Evolutionary conservation across 2,113 vertebrate species (phyloP).

Genomic region (Muntiacus muntjak): DNA sequence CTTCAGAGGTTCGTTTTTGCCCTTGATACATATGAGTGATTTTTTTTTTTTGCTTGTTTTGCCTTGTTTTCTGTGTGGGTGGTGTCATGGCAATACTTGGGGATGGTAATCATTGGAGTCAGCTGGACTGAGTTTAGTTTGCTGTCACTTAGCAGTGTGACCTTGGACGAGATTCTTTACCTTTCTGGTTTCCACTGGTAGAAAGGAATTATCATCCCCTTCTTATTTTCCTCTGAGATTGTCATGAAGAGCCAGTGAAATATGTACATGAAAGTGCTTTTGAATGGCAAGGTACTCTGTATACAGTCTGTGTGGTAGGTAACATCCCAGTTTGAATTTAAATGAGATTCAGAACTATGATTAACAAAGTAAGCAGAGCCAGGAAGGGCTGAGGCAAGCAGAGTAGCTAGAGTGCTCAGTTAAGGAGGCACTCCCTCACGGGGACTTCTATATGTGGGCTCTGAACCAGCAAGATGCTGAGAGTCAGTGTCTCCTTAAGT

Average conservation of each 20-base stretch:
- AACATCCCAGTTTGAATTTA: neutral
- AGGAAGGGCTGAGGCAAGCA: neutral
- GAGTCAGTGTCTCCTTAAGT: neutral
- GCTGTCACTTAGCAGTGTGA: neutral
- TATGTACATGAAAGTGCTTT: neutral
- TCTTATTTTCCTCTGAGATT: neutral
- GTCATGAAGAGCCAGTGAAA: neutral
- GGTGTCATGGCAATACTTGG: neutral
- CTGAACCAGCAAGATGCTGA: neutral
- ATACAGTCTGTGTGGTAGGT: neutral
- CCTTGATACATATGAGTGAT: neutral
- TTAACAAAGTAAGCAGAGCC: neutral
- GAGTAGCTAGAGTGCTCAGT: neutral
- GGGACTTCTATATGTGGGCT: rapidly evolving
- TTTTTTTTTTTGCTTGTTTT: neutral
- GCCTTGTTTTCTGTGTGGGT: neutral
- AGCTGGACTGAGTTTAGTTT: neutral
- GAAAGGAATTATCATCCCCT: neutral
- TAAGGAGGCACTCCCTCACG: neutral
- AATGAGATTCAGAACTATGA: neutral
- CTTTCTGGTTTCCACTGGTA: neutral
- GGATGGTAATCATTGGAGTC: neutral
- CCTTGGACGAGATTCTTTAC: neutral
- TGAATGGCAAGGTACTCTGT: neutral
- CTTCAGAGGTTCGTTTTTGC: neutral